A percentile compares a stretch with the other conserved stretches of the same genome.
phyloP scores from a whole-genome alignment of 2,113 vertebrate genomes.

The Mixornis gularis region DNA sequence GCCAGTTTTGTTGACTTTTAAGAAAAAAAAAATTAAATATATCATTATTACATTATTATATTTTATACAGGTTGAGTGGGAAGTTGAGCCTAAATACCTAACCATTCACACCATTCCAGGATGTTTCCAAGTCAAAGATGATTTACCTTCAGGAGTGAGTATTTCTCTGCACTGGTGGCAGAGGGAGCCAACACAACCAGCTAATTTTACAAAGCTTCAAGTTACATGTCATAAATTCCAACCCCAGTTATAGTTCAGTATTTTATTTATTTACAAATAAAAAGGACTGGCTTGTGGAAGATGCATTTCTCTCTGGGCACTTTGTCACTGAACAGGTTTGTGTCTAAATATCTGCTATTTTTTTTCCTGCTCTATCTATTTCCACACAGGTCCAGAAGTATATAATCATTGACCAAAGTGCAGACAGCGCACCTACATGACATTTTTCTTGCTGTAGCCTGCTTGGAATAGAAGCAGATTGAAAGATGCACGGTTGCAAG shows the following conservation, averaged over 20 bases:
- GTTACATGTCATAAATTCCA: neutral
- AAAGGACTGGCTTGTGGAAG: neutral
- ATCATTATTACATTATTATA: neutral
- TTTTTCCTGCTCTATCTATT: neutral
- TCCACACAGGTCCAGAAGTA: neutral
- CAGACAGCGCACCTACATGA: neutral
- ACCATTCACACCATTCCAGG: neutral
- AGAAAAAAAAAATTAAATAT: neutral
- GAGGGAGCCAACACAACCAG: neutral
- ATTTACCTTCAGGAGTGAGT: neutral
- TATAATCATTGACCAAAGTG: neutral
- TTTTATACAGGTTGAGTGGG: neutral
- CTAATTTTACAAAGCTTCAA: neutral
- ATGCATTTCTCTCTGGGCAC: neutral
- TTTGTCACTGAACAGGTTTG: neutral
- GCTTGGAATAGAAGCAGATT: slow-evolving; percentile 5
- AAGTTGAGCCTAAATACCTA: neutral
- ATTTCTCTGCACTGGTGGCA: neutral
- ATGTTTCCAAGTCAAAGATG: neutral
- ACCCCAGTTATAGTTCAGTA: neutral
- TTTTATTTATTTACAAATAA: slow-evolving; percentile 20
- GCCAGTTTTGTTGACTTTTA: neutral
- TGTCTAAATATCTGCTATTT: slow-evolving; percentile 7
- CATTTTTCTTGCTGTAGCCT: slow-evolving; percentile 19
- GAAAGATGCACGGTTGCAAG: slow-evolving; percentile 11